Percentiles rank a stretch among this genome's conserved stretches.
Conservation (phyloP, 2,113 vertebrate genomes). For the Pangasianodon gigas region DNA sequence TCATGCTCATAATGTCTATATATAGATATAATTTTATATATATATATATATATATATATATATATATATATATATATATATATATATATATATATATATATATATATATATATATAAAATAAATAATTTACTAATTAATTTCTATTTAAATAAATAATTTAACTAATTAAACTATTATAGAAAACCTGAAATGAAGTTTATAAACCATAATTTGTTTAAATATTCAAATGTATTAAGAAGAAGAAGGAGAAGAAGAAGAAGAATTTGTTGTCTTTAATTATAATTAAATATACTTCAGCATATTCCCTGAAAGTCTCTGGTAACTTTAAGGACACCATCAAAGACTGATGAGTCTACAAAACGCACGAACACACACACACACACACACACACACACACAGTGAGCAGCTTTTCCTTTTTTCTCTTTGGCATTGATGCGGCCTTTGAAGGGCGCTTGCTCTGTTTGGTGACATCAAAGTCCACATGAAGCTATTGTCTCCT, state of each 20-base stretch:
- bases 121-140: neutral
- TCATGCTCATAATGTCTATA: neutral
- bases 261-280: neutral
- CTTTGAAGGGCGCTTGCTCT: constrained; percentile 51
- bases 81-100: no score
- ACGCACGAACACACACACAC: neutral
- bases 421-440: constrained; percentile 67
- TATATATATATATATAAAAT: neutral
- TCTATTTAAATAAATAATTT: neutral
- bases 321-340: neutral
- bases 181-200: neutral
- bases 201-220: neutral
- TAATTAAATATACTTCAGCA: no score
- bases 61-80: no score
- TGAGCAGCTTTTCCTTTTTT: constrained; percentile 17
- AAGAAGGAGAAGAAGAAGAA: neutral
- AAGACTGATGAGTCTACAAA: neutral
- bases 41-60: no score
- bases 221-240: neutral
- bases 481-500: constrained; percentile 5
- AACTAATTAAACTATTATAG: neutral
- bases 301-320: neutral
- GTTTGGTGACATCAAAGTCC: constrained; percentile 74
- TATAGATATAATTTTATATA: neutral
- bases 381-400: neutral